phyloP scores from a whole-genome alignment of 2,888 invertebrate species.

The Heliconius charithonia region DNA sequence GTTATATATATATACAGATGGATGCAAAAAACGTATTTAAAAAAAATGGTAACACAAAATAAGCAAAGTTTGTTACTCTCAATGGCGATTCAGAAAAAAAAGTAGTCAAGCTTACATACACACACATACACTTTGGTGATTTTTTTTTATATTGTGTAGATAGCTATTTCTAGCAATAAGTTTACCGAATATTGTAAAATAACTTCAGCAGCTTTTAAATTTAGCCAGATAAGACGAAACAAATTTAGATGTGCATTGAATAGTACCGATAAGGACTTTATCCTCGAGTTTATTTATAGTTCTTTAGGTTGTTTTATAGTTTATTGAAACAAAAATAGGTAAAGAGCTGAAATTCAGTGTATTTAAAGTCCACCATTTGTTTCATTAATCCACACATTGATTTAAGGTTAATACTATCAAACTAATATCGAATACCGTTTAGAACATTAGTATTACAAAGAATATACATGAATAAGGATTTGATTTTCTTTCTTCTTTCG shows the following conservation, averaged over 20 bases:
- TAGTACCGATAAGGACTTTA: slow-evolving; percentile 24
- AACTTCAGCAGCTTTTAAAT: slow-evolving; percentile 19
- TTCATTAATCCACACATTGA: slow-evolving; percentile 4
- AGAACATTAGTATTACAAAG: background rate
- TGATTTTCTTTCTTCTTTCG: too few species aligned
- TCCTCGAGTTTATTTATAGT: slow-evolving; percentile 35
- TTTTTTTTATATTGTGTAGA: too few species aligned
- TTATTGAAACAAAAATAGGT: slow-evolving; percentile 27
- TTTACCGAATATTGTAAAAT: slow-evolving; percentile 4
- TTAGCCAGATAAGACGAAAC: slow-evolving; percentile 2
- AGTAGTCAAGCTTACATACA: too few species aligned
- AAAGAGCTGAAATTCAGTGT: slow-evolving; percentile 4
- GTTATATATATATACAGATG: too few species aligned
- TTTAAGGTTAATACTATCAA: background rate
- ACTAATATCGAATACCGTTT: too few species aligned
- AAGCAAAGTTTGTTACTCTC: too few species aligned
- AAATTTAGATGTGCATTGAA: slow-evolving; percentile 17
- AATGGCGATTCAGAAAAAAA: too few species aligned
- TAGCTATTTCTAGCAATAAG: background rate
- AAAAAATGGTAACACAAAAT: too few species aligned
- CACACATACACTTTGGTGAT: too few species aligned
- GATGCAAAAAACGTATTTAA: too few species aligned
- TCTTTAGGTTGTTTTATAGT: slow-evolving; percentile 37
- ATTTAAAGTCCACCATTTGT: slow-evolving; percentile 11
- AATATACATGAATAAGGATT: too few species aligned